Percentiles rank a stretch among this genome's conserved stretches.
Conservation (phyloP, 2,797 vertebrate genomes). For the Syngnathus acus region DNA sequence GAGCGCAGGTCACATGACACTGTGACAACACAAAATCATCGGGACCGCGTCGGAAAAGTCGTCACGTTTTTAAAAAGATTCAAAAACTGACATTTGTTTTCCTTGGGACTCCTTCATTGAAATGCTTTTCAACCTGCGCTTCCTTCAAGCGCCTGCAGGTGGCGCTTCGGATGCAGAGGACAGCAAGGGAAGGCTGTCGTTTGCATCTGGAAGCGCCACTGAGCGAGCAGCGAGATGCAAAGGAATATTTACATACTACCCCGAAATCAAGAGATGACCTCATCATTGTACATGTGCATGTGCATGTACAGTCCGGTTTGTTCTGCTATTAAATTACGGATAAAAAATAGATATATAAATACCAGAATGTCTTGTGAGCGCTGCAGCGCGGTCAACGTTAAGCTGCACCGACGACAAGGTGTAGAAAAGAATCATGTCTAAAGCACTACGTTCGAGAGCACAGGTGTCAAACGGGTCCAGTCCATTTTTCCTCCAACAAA, state of each 20-base stretch:
- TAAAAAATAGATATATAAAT: constrained; percentile 74
- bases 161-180: not conserved
- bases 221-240: not conserved
- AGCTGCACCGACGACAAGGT: constrained; percentile 39
- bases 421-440: not conserved
- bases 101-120: constrained; percentile 3
- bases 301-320: constrained; percentile 42
- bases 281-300: constrained; percentile 21
- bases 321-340: constrained; percentile 75
- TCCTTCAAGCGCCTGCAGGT: not conserved
- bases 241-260: not conserved
- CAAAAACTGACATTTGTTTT: not conserved
- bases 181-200: not conserved
- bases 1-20: not conserved
- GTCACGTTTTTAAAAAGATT: not conserved
- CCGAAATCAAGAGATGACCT: constrained; percentile 37
- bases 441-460: not conserved
- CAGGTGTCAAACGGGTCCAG: constrained; percentile 5
- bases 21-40: not conserved
- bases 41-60: not conserved
- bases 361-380: constrained; percentile 64
- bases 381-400: constrained; percentile 70
- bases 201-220: too few species aligned
- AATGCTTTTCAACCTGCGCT: not conserved
- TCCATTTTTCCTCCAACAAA: not conserved